Percentiles rank a stretch among this genome's conserved stretches.
Conservation (phyloP, 2,113 vertebrate species). For the Jaculus jaculus region DNA sequence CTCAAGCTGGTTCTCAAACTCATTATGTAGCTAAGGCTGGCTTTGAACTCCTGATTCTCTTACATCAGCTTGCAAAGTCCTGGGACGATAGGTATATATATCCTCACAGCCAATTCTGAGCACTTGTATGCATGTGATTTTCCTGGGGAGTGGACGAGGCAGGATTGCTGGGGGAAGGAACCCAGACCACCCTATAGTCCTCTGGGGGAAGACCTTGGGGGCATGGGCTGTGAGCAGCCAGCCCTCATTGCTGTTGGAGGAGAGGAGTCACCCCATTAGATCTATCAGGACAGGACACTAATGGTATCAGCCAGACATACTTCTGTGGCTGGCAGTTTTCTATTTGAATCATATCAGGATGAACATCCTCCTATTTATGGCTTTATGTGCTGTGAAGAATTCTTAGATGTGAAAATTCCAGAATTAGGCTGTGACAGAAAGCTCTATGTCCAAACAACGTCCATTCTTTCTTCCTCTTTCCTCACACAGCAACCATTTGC, state of each 20-base stretch:
- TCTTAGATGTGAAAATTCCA: slow-evolving; percentile 16
- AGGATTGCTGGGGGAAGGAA: neutral
- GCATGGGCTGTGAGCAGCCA: neutral
- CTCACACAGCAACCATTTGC: neutral
- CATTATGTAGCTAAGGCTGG: neutral
- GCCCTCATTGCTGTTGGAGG: too few species aligned
- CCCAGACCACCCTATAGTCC: accelerated
- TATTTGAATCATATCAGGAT: neutral
- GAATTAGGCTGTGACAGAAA: neutral
- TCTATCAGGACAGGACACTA: neutral
- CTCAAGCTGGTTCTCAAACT: neutral
- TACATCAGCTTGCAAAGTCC: neutral
- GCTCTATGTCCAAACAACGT: too few species aligned
- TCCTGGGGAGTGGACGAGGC: neutral
- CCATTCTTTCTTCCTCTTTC: neutral
- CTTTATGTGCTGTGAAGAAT: neutral
- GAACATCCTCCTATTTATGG: neutral
- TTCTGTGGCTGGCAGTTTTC: neutral
- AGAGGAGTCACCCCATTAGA: too few species aligned
- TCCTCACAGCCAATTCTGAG: neutral
- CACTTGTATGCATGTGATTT: neutral
- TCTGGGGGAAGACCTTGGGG: neutral
- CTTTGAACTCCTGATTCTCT: neutral
- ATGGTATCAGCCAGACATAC: neutral
- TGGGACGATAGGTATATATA: neutral